Evolutionary conservation across 1,140 invertebrate species (phyloP).

Genomic region (Orussus abietinus): DNA sequence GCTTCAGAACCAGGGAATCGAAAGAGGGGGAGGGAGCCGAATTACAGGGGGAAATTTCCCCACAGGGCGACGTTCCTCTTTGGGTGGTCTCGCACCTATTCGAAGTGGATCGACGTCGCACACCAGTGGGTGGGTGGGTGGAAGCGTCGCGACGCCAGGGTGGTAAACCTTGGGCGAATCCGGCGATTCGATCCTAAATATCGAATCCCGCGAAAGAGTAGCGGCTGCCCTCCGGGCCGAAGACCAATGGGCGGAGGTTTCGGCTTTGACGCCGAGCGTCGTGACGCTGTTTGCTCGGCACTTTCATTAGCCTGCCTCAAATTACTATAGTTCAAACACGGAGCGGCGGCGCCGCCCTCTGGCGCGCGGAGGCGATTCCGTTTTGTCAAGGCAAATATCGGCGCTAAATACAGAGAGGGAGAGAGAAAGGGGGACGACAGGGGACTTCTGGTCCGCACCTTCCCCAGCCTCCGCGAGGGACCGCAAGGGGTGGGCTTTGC

Average conservation of each 20-base stretch:
- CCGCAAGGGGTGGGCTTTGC: no score
- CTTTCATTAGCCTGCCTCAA: constrained; percentile 53
- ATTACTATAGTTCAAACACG: constrained; percentile 52
- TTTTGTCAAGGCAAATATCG: constrained; percentile 46
- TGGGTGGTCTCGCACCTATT: no score
- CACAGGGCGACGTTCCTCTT: no score
- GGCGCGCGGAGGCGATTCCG: constrained; percentile 37
- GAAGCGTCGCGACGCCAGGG: constrained; percentile 13
- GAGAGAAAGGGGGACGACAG: constrained; percentile 21
- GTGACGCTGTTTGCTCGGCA: constrained; percentile 49
- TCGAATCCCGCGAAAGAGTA: constrained; percentile 18
- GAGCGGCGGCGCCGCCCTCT: constrained; percentile 22
- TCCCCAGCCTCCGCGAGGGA: neutral
- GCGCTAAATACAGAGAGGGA: constrained; percentile 28
- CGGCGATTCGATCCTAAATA: constrained; percentile 13
- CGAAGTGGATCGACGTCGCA: constrained; percentile 21
- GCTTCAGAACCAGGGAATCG: no score
- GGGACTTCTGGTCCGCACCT: no score
- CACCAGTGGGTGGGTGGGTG: constrained; percentile 24
- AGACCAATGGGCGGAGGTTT: constrained; percentile 30
- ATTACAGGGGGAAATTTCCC: no score
- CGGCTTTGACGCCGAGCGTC: constrained; percentile 47
- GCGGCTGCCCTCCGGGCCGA: no score
- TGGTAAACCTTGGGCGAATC: constrained; percentile 11
- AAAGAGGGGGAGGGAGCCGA: no score